Base-by-base conservation (phyloP, 2,888 invertebrate species). In the Pecten maximus region DNA sequence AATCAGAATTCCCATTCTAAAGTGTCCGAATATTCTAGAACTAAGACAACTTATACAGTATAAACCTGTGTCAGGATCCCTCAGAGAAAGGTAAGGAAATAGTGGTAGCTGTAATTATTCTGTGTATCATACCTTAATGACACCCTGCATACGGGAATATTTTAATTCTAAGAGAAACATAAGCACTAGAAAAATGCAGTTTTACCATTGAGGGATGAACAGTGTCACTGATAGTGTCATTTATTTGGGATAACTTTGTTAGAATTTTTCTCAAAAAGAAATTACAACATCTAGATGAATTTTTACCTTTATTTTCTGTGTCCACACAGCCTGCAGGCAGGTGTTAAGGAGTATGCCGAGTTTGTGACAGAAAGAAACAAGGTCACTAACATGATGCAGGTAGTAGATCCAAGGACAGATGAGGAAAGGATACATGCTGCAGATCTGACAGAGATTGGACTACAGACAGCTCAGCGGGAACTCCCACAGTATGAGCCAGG, bases 1-100 rank as follows among this genome's bases (percentile, higher is more conserved):
- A 44, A 48, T 91, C n/a, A 92, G 93, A 87, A 92, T 95, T 23
- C 95, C 95, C 0, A 94, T 96, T 39, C 92, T 96, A n/a, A 96
- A 95, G 91, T 96, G 96, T 93, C 96, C 96, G 0, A 92, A 92
- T 35, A 92, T 94, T 2, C 94, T 96, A 88, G 96, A 96, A 90
- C 91, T 96, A 40, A 92, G 96, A 89, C 96, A 96, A 92, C 91
- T 97, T 28, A 93, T 96, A 74, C 96, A 96, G 94, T 96, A 96
- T 94, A 95, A 94, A 90, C 96, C 96, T n/a, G 93, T 96, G 87
- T 91, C 94, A 10, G 93, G 94, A 0, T 90, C 93, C 15, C 93
- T 96, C 40, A 93, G 96, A 89, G 90, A 92, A 39, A 93, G 92
- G 96, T 96, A 91, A 93, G 95, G 93, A 35, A 6, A 40, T 15